These are phyloP conservation scores for Drosophila subobscura DNA, from an alignment of 1,140 invertebrate species.

Conservation along the genomic window DNA sequence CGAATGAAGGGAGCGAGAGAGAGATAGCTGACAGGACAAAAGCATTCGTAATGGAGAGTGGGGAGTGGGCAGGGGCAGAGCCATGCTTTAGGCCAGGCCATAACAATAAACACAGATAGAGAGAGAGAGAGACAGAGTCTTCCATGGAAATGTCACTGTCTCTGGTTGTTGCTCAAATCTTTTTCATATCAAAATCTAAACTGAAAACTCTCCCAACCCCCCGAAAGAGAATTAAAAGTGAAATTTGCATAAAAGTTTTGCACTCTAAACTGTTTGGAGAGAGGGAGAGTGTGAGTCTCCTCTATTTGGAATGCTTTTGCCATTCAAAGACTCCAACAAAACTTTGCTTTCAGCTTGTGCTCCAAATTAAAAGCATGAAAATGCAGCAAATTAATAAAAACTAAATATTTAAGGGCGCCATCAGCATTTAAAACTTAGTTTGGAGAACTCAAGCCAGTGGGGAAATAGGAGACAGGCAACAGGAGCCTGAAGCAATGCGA, in stretches of 20 bases:
- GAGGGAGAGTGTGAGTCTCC: too few species aligned
- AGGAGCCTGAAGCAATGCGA: too few species aligned
- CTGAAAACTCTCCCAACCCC: constrained; percentile 7
- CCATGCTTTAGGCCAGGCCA: constrained; percentile 19
- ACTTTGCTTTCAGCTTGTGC: too few species aligned
- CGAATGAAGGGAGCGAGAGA: neutral
- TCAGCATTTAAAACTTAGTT: neutral
- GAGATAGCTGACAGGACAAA: constrained; percentile 53
- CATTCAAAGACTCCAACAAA: constrained; percentile 9
- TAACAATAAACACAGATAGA: constrained; percentile 60
- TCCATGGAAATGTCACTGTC: constrained; percentile 4
- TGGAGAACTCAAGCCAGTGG: constrained; percentile 1
- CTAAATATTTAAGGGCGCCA: constrained; percentile 19
- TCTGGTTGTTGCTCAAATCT: constrained; percentile 36
- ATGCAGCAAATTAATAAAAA: constrained; percentile 29
- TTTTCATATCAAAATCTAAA: constrained; percentile 21
- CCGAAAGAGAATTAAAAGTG: constrained; percentile 26
- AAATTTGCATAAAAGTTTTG: constrained; percentile 37
- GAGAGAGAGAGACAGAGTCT: constrained; percentile 1
- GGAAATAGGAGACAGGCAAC: too few species aligned
- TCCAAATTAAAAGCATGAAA: too few species aligned
- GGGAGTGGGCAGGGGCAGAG: neutral
- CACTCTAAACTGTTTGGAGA: constrained; percentile 4
- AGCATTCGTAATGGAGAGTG: constrained; percentile 5
- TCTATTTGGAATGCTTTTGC: constrained; percentile 13